A percentile compares a stretch with the other conserved stretches of the same genome.
Conservation (phyloP, 2,888 invertebrate genomes). For the Noctua janthe region DNA sequence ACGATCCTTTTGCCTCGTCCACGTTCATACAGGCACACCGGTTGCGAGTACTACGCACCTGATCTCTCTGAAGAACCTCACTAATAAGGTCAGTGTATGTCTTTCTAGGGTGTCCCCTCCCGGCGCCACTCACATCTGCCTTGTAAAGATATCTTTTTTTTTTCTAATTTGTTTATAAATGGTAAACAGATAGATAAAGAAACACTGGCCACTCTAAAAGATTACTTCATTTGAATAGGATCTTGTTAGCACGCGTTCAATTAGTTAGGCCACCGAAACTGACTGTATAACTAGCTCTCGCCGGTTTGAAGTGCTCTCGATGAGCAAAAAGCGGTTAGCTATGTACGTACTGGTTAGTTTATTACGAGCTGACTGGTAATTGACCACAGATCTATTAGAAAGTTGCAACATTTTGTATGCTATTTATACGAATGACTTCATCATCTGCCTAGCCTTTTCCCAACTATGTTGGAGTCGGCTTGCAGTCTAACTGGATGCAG, state of each 20-base stretch:
- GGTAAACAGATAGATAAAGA: background rate
- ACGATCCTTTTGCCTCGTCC: no score
- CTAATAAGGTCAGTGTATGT: no score
- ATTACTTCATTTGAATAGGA: background rate
- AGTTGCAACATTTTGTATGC: background rate
- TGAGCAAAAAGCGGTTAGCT: constrained; percentile 30
- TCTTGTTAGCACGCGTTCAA: background rate
- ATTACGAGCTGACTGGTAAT: background rate
- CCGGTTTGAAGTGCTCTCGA: background rate
- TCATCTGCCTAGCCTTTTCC: no score
- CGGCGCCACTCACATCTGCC: no score
- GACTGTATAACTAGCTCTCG: background rate
- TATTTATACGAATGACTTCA: background rate
- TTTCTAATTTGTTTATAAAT: background rate
- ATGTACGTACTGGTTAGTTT: constrained; percentile 1
- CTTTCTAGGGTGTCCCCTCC: no score
- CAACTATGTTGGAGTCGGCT: no score
- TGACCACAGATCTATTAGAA: constrained; percentile 6
- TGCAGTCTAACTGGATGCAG: no score
- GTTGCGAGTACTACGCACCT: no score
- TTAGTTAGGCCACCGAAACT: background rate
- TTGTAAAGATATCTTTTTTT: background rate
- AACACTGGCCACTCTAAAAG: background rate
- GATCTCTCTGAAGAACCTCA: no score
- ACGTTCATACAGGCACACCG: no score